Base-by-base conservation (phyloP, 92 coral and sea anemone species). In the Parazoanthus swiftii region DNA sequence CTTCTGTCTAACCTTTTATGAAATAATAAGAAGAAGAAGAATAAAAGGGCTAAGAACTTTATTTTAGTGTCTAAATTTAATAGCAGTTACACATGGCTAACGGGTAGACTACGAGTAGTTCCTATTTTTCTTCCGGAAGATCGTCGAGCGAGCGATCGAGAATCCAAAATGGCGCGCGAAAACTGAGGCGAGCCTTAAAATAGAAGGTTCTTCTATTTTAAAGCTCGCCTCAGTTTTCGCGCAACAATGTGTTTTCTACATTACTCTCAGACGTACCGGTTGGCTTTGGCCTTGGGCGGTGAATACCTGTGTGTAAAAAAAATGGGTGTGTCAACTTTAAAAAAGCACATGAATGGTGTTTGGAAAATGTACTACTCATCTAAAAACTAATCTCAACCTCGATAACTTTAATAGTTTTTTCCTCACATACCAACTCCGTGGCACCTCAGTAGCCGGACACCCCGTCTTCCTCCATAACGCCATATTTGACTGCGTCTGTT, bases 401-500 rank as follows among this genome's bases (percentile, higher is more conserved):
- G 51, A 18, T 76, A 37, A 7, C 42, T 76, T 16, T 39, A 1
- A 5, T 20, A 18, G 23, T 36, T 20, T 3, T 15, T 4, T 74
- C 44, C 48, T 0, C 26, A 84, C 87, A 21, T 71, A 84, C 87
- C 87, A 14, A 84, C 87, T 8, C 44, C 25, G 63, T 74, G 87
- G 36, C 87, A 84, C 66, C 23, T 84, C 36, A 84, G 36, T 21
- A 71, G 25, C 66, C 77, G 63, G 35, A 51, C 15, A 48, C 87
- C 77, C 8, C 87, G 77, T 72, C 87, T 70, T 71, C 87, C 87
- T 26, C n/a, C 14, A 50, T 84, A 84, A n/a, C 74, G 79, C 68
- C 66, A 88, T 15, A 90, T 83, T 50, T 74, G 89, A 42, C 82
- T 43, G 42, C 81, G 50, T 36, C 73, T 74, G 85, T 29, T 63